Conservation (phyloP, 2,797 vertebrate genomes). For the Silurus aristotelis region DNA sequence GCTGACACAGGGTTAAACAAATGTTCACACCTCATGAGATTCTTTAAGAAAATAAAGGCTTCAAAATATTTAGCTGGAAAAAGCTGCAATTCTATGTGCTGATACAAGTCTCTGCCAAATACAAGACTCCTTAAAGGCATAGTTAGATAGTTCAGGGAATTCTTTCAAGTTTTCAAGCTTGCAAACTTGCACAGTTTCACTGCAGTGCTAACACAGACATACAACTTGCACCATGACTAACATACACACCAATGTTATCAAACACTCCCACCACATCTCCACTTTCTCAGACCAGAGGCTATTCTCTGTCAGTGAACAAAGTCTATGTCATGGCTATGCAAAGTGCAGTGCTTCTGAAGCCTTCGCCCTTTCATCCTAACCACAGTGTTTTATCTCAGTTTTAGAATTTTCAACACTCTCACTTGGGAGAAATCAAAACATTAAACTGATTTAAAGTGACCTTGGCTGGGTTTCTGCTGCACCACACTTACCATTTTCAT, state of each 20-base stretch:
- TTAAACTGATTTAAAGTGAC: constrained; percentile 74
- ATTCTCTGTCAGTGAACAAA: constrained; percentile 59
- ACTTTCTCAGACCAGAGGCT: constrained; percentile 40
- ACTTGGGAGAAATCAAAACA: constrained; percentile 76
- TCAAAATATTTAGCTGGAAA: constrained; percentile 9
- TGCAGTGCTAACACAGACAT: constrained; percentile 22
- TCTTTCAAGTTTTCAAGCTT: constrained; percentile 16
- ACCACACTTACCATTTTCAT: constrained; percentile 66
- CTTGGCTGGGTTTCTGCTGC: constrained; percentile 62
- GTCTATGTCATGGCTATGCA: constrained; percentile 58
- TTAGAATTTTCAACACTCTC: constrained; percentile 57
- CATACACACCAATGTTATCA: constrained; percentile 23
- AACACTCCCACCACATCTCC: constrained; percentile 32
- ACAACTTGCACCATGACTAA: background rate
- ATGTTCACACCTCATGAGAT: background rate
- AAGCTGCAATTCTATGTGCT: constrained; percentile 33
- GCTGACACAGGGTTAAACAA: constrained; percentile 1
- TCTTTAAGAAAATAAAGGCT: background rate
- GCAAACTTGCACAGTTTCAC: background rate
- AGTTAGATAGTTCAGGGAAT: constrained; percentile 23
- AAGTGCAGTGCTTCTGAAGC: constrained; percentile 62
- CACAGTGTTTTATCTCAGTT: constrained; percentile 70
- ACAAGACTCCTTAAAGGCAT: constrained; percentile 27
- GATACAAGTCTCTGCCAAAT: constrained; percentile 52
- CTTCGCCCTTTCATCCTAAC: constrained; percentile 75